Conservation (phyloP, 2,797 vertebrate species). For the Helostoma temminkii region DNA sequence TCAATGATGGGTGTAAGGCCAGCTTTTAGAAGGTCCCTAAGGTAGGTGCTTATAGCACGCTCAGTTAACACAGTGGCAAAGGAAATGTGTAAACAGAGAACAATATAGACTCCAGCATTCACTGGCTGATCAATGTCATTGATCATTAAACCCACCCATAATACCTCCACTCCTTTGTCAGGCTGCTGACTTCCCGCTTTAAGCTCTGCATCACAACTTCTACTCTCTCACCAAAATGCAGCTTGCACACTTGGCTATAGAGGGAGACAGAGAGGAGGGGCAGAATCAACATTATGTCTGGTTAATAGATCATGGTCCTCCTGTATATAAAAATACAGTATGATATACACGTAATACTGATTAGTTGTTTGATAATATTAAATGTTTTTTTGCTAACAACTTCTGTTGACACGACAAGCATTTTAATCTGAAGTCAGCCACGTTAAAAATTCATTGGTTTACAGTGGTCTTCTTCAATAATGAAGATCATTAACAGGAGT, state of each 20-base stretch:
- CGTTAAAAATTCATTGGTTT: too few relatives aligned
- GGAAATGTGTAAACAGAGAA: slow-evolving; percentile 83
- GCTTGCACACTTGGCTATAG: slow-evolving; percentile 75
- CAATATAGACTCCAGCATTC: slow-evolving; percentile 82
- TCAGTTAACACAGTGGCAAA: slow-evolving; percentile 83
- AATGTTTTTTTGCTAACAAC: neutral
- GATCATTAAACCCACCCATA: slow-evolving; percentile 80
- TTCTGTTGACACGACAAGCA: too few relatives aligned
- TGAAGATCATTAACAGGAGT: neutral
- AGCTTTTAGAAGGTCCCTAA: slow-evolving; percentile 83
- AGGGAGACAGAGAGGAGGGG: slow-evolving; percentile 79
- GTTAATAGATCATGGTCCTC: slow-evolving; percentile 12
- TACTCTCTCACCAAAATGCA: slow-evolving; percentile 53
- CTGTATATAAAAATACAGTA: neutral
- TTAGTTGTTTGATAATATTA: neutral
- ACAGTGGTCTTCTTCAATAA: too few relatives aligned
- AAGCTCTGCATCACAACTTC: slow-evolving; percentile 52
- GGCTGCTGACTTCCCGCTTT: slow-evolving; percentile 79
- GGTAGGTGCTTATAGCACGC: slow-evolving; percentile 81
- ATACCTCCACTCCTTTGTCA: slow-evolving; percentile 69
- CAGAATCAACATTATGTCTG: slow-evolving; percentile 29
- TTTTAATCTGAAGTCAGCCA: neutral
- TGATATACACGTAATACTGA: neutral
- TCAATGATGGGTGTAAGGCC: slow-evolving; percentile 79
- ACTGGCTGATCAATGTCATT: slow-evolving; percentile 85